Conservation (phyloP, 2,113 vertebrate species). For the Chloroceryle aenea region DNA sequence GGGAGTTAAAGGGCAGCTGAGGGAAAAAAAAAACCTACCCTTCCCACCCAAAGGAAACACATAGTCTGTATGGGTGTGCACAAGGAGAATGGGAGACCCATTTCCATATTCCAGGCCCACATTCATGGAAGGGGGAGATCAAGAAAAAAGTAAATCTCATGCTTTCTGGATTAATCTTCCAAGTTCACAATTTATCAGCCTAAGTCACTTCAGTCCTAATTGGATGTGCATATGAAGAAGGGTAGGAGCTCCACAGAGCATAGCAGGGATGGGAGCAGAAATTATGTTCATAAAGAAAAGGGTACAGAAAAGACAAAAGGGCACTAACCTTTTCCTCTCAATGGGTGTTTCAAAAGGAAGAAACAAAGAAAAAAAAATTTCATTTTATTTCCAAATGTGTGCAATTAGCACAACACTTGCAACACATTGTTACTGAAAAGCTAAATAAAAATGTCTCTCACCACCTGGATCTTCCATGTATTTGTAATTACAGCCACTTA, state of each 20-base stretch:
- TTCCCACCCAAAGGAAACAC: background rate
- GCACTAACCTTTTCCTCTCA: background rate
- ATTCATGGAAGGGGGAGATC: background rate
- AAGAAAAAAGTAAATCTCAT: background rate
- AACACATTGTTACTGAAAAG: background rate
- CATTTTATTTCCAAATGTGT: conserved; percentile 28
- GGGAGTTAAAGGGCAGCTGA: background rate
- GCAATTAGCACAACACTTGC: background rate
- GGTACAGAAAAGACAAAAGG: background rate
- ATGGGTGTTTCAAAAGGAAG: background rate
- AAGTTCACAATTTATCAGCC: background rate
- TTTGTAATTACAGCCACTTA: background rate
- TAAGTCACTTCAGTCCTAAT: background rate
- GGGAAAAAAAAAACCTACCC: background rate
- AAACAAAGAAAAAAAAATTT: background rate
- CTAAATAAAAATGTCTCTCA: conserved; percentile 5
- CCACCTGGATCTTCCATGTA: background rate
- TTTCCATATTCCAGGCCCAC: background rate
- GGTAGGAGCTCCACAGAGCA: background rate
- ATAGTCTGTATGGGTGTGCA: background rate
- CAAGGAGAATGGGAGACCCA: conserved; percentile 20
- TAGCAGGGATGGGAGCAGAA: background rate
- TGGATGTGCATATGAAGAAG: background rate
- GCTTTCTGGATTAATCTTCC: background rate
- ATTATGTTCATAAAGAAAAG: background rate